Evolutionary conservation across 2,113 vertebrate genomes (phyloP).

Genomic region (Agelaius phoeniceus): DNA sequence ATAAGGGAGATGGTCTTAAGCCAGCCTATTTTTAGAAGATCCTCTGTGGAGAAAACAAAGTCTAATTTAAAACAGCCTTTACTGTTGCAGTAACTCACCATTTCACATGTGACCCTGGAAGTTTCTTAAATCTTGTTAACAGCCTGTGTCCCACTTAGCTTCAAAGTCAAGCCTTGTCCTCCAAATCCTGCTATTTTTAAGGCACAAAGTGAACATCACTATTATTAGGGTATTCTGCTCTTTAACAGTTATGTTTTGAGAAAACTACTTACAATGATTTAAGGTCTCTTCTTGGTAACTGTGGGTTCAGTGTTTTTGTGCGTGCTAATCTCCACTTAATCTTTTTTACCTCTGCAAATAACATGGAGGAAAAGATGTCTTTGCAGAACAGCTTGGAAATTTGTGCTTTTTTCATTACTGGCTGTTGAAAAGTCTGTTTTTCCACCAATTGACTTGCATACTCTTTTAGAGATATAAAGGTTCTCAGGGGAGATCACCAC

Average conservation of each 20-base stretch:
- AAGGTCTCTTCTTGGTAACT: not conserved
- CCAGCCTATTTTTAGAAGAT: constrained; percentile 28
- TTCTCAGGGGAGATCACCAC: constrained; percentile 3
- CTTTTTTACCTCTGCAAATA: not conserved
- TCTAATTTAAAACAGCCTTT: constrained; percentile 28
- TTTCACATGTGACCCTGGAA: constrained; percentile 10
- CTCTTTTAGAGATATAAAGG: constrained; percentile 6
- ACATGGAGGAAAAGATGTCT: not conserved
- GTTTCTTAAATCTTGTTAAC: constrained; percentile 16
- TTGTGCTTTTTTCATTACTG: not conserved
- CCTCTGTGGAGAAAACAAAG: constrained; percentile 3
- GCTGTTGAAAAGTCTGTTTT: constrained; percentile 26
- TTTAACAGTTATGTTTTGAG: not conserved
- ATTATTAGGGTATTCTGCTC: not conserved
- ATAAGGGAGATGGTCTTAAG: not conserved
- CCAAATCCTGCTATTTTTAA: not conserved
- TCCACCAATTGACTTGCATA: constrained; percentile 6
- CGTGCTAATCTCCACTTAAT: not conserved
- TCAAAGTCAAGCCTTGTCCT: not conserved
- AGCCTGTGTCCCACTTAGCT: not conserved
- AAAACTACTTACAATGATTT: not conserved
- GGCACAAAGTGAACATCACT: not conserved
- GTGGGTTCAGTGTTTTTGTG: not conserved
- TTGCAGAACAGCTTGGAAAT: not conserved
- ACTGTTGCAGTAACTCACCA: not conserved